Evolutionary conservation across 2,888 invertebrate species (phyloP).

Genomic region (Euplagia quadripunctaria): DNA sequence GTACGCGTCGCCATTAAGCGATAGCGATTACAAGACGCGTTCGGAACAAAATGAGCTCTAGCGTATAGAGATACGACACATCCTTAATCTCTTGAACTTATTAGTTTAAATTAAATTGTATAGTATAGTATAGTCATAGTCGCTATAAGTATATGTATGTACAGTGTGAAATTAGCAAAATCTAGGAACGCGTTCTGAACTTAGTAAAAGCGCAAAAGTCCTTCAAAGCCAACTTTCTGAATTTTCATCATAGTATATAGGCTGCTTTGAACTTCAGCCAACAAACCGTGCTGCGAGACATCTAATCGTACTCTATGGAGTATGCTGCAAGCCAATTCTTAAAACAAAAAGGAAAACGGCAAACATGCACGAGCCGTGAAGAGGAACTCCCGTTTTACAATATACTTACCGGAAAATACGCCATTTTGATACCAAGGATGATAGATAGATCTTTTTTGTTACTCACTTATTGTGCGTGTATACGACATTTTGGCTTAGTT

Average conservation of each 20-base stretch:
- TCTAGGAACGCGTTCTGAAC: background rate
- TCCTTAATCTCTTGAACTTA: too few relatives aligned
- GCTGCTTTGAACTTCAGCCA: background rate
- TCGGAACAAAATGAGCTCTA: too few relatives aligned
- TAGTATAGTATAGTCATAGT: background rate
- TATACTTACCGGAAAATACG: background rate
- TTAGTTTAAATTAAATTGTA: background rate
- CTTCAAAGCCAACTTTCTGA: background rate
- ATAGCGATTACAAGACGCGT: too few relatives aligned
- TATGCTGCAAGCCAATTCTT: slow-evolving; percentile 6
- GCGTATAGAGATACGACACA: too few relatives aligned
- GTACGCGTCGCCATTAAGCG: too few relatives aligned
- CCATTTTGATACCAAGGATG: background rate
- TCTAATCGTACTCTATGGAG: background rate
- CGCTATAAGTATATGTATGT: background rate
- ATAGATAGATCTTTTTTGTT: background rate
- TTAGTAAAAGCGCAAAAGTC: background rate
- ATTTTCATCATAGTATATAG: background rate
- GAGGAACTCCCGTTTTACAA: background rate
- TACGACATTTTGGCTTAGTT: too few relatives aligned
- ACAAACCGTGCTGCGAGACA: background rate
- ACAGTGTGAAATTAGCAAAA: background rate
- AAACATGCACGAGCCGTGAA: background rate
- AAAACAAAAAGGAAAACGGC: slow-evolving; percentile 9
- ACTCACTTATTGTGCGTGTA: too few relatives aligned